Percentiles rank a stretch among this genome's conserved stretches.
Evolutionary conservation across 1,140 invertebrate genomes (phyloP).

Genomic region (Campoletis sonorensis): DNA sequence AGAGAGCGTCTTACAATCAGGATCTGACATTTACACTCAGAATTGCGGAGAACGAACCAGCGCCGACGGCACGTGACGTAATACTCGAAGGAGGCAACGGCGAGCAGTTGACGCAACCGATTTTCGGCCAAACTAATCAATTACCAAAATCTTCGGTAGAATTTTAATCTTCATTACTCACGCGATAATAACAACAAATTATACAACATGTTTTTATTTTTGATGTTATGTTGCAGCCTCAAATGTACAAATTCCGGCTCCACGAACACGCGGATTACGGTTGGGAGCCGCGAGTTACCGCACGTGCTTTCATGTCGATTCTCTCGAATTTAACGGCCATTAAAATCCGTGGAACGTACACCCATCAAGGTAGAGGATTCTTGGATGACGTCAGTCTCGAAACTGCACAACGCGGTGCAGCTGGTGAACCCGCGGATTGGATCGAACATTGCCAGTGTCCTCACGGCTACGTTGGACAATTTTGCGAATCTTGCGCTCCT

Average conservation of each 20-base stretch:
- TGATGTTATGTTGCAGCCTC: slow-evolving; percentile 77
- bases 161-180: neutral
- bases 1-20: slow-evolving; percentile 96
- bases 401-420: slow-evolving; percentile 88
- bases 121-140: slow-evolving; percentile 94
- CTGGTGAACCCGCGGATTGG: slow-evolving; percentile 90
- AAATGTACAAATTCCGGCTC: slow-evolving; percentile 88
- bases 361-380: slow-evolving; percentile 87
- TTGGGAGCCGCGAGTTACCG: slow-evolving; percentile 92
- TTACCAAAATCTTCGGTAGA: slow-evolving; percentile 84
- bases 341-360: slow-evolving; percentile 95
- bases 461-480: slow-evolving; percentile 94
- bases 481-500: slow-evolving; percentile 97
- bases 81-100: slow-evolving; percentile 91
- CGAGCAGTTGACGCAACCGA: slow-evolving; percentile 88
- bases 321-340: slow-evolving; percentile 95
- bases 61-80: slow-evolving; percentile 87
- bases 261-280: slow-evolving; percentile 94
- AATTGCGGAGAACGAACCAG: slow-evolving; percentile 85
- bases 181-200: slow-evolving; percentile 3
- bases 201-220: too few species aligned
- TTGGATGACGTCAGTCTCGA: slow-evolving; percentile 92
- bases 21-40: slow-evolving; percentile 93
- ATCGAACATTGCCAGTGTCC: slow-evolving; percentile 97
- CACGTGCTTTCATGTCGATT: slow-evolving; percentile 93